Evolutionary conservation across 1,140 invertebrate genomes (phyloP), one percentile per base, ranked within the genome.

Genomic region (Xylocopa sonorina): DNA sequence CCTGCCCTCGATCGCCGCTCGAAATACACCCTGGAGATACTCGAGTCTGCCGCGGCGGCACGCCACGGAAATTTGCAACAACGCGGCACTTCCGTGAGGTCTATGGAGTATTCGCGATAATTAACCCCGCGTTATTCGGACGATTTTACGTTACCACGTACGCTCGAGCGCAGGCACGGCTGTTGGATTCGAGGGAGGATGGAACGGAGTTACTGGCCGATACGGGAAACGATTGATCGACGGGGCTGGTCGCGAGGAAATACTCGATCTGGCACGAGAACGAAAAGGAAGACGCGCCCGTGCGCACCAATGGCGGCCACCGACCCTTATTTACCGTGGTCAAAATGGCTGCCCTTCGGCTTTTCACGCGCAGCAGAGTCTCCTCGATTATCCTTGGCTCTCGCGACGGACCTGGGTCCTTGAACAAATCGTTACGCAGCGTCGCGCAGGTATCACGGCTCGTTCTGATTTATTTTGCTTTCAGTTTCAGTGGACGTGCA

Each of bases 271-370:
- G 58, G 69, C 69, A 78, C 77, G 77, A 78, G 83, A 83, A 85
- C 87, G 88, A 85, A 79, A 88, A 88, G 87, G 85, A 88, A 90
- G 90, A 91, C 91, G 91, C 91, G 88, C 90, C 88, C 90, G 90
- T 90, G 90, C 87, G 88, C 90, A 90, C 86, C 87, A 91, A 91
- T 91, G 90, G 90, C 90, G 84, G 89, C 79, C 78, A 87, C 75
- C 90, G 89, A 90, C 90, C 89, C 90, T 91, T 91, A 89, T 89
- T 90, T 88, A 88, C 79, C 83, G 51, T 82, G 88, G 64, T 88
- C 90, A 92, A 92, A 90, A 92, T 92, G 91, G 91, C 91, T 75
- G 88, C 90, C 89, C 90, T 92, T 85, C 82, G 90, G 53, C 66
- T 88, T 82, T 73, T 90, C 85, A 78, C 88, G 86, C 88, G 89